Evolutionary conservation across 2,888 invertebrate genomes (phyloP).

Genomic region (Galeopsomyia nigrocyanea): DNA sequence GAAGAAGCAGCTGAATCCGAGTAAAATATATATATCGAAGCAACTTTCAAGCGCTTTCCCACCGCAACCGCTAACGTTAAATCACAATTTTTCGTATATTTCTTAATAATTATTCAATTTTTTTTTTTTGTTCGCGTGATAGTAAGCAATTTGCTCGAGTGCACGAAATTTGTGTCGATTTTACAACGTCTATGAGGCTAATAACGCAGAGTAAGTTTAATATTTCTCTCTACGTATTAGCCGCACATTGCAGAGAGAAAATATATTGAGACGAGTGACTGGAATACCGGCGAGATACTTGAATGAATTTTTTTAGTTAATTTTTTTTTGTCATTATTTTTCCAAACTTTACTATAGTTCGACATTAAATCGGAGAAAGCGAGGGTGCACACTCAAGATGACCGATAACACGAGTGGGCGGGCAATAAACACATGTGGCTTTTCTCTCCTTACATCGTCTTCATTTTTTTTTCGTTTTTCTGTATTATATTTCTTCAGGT

Average conservation of each 20-base stretch:
- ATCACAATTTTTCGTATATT: background rate
- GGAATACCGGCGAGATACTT: background rate
- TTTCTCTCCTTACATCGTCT: slow-evolving; percentile 29
- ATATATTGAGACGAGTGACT: slow-evolving; percentile 11
- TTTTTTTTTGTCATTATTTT: background rate
- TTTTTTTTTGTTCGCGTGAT: slow-evolving; percentile 16
- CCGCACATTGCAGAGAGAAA: background rate
- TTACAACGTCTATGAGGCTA: slow-evolving; percentile 14
- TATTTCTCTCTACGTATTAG: background rate
- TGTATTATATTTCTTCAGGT: slow-evolving; percentile 55
- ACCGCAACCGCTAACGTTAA: background rate
- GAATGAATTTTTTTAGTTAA: slow-evolving; percentile 13
- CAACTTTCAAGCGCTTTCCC: slow-evolving; percentile 22
- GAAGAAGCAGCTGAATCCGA: too few species aligned
- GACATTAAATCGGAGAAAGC: slow-evolving; percentile 25
- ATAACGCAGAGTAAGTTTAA: slow-evolving; percentile 11
- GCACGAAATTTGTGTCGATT: background rate
- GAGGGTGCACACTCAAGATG: slow-evolving; percentile 46
- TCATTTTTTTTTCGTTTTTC: slow-evolving; percentile 44
- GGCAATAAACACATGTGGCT: slow-evolving; percentile 26
- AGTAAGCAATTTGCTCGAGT: slow-evolving; percentile 19
- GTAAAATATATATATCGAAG: too few species aligned
- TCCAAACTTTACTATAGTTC: background rate
- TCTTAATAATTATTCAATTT: slow-evolving; percentile 1
- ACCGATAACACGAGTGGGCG: slow-evolving; percentile 19